Evolutionary conservation across 1,140 invertebrate genomes (phyloP).

Genomic region (Eumaeus atala): DNA sequence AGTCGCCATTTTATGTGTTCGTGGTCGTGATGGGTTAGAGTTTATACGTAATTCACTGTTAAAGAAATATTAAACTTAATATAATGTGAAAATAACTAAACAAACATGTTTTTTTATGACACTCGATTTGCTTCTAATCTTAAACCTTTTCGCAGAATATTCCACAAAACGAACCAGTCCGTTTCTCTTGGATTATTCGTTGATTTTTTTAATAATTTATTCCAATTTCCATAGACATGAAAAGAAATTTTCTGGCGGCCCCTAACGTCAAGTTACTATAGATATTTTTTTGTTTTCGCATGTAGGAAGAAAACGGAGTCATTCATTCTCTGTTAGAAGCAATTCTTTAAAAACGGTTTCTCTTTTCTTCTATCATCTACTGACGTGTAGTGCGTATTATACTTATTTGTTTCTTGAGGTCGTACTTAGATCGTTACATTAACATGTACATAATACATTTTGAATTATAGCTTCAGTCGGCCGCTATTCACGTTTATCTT

Average conservation of each 20-base stretch:
- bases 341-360: too few species aligned
- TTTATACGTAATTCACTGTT: conserved; percentile 55
- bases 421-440: too few species aligned
- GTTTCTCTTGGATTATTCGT: conserved; percentile 44
- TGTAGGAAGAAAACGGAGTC: too few species aligned
- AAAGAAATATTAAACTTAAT: conserved; percentile 66
- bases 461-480: too few species aligned
- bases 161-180: conserved; percentile 60
- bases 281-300: neutral
- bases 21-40: conserved; percentile 39
- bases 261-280: conserved; percentile 4
- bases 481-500: too few species aligned
- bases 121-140: conserved; percentile 57
- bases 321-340: too few species aligned
- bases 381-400: too few species aligned
- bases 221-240: conserved; percentile 34
- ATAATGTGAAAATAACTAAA: conserved; percentile 54
- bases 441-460: too few species aligned
- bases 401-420: too few species aligned
- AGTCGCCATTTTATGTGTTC: conserved; percentile 83
- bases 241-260: conserved; percentile 13
- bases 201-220: conserved; percentile 50
- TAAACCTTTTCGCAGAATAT: conserved; percentile 65
- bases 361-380: too few species aligned
- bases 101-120: conserved; percentile 60